phyloP scores from a whole-genome alignment of 2,888 invertebrate genomes.

The Ecliptopera silaceata region DNA sequence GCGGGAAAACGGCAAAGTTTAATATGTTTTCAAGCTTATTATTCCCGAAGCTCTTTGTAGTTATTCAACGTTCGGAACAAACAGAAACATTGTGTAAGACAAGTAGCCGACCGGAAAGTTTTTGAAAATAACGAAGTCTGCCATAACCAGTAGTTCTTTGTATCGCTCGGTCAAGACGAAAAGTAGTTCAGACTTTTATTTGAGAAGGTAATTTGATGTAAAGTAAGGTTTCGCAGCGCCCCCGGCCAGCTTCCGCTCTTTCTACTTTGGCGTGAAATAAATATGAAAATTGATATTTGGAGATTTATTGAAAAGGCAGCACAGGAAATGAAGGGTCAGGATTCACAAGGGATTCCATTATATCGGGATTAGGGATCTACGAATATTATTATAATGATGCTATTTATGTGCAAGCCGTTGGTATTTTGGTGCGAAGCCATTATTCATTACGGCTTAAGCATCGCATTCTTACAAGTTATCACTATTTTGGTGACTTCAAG shows the following conservation, averaged over 20 bases:
- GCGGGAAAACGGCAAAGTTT: conserved; percentile 26
- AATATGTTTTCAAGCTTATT: conserved; percentile 31
- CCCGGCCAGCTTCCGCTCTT: conserved; percentile 5
- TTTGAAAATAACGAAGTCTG: conserved; percentile 36
- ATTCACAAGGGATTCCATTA: conserved; percentile 17
- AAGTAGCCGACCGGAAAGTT: conserved; percentile 35
- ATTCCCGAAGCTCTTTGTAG: conserved; percentile 31
- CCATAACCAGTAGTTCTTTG: conserved; percentile 34
- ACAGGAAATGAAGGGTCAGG: conserved; percentile 20
- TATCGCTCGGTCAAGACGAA: conserved; percentile 31
- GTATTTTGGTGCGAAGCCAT: background rate
- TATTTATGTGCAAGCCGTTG: conserved; percentile 1
- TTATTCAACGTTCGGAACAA: conserved; percentile 33
- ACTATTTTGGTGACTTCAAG: background rate
- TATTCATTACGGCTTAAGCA: background rate
- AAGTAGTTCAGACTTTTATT: conserved; percentile 29
- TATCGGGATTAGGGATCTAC: conserved; percentile 4
- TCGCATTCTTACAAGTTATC: background rate
- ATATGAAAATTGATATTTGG: conserved; percentile 27
- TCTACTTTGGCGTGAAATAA: conserved; percentile 19
- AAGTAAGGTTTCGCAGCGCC: conserved; percentile 14
- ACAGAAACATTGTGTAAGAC: conserved; percentile 32
- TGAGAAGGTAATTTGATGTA: conserved; percentile 24
- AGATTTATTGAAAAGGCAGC: conserved; percentile 15
- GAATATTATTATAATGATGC: conserved; percentile 11